Evolutionary conservation across 1,140 invertebrate species (phyloP).

Genomic region (Diachasmimorpha longicaudata): DNA sequence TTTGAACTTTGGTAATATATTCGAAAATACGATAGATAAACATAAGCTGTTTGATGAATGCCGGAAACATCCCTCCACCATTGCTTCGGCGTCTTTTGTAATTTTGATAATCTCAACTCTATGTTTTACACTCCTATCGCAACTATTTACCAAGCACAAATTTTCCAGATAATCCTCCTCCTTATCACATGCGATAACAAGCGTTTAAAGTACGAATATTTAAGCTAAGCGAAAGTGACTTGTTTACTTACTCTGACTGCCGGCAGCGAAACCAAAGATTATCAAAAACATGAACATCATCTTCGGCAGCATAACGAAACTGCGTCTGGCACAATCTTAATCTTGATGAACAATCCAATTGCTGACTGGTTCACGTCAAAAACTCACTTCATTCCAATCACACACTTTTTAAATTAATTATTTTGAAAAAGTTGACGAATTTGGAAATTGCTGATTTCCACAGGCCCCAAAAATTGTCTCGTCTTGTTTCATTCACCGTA

Average conservation of each 20-base stretch:
- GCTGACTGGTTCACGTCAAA: too few relatives aligned
- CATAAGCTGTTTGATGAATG: neutral
- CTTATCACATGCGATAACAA: neutral
- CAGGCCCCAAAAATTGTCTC: neutral
- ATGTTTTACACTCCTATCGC: neutral
- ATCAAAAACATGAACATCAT: neutral
- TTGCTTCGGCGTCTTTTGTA: neutral
- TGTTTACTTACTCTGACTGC: conserved; percentile 14
- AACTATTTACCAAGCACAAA: neutral
- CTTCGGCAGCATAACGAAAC: neutral
- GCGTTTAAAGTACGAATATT: neutral
- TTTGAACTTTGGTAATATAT: neutral
- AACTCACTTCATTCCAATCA: too few relatives aligned
- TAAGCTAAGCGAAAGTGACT: neutral
- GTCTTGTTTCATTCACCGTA: neutral
- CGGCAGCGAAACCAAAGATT: neutral
- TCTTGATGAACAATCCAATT: too few relatives aligned
- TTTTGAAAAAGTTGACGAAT: too few relatives aligned
- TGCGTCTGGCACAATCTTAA: too few relatives aligned
- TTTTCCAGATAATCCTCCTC: neutral
- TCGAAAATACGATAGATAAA: neutral
- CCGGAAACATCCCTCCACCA: neutral
- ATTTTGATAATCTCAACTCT: neutral
- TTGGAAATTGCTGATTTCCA: too few relatives aligned
- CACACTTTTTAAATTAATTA: too few relatives aligned